phyloP scores from a whole-genome alignment of 92 coral and sea anemone genomes.

The Zoanthus gigantus region DNA sequence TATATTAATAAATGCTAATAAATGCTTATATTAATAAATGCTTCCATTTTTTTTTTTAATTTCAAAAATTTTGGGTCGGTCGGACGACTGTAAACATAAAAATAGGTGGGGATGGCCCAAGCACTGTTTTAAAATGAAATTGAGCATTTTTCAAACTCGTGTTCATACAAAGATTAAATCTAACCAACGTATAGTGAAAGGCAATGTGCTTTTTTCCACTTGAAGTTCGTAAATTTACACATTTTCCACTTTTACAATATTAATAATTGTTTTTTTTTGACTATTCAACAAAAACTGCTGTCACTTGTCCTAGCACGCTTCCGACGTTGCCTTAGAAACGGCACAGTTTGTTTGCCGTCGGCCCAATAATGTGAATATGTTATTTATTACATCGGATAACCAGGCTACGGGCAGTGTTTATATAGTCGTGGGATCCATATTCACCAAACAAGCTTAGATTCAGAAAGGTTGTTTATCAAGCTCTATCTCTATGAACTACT shows the following conservation, averaged over 20 bases:
- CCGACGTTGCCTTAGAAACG: conserved; percentile 46
- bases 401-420: neutral
- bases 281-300: neutral
- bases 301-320: neutral
- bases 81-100: too few relatives aligned
- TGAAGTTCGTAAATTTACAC: too few relatives aligned
- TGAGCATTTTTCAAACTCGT: too few relatives aligned
- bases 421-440: neutral
- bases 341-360: conserved; percentile 7
- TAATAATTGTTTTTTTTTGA: neutral
- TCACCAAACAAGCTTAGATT: neutral
- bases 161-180: too few relatives aligned
- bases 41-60: too few relatives aligned
- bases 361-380: conserved; percentile 19
- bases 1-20: too few relatives aligned
- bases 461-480: neutral
- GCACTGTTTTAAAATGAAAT: too few relatives aligned
- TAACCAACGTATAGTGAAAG: too few relatives aligned
- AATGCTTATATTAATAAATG: too few relatives aligned
- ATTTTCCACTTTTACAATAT: neutral
- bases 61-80: too few relatives aligned
- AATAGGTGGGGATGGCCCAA: too few relatives aligned
- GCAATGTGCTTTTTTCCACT: too few relatives aligned
- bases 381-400: conserved; percentile 16
- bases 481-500: neutral